Percentiles rank a stretch among this genome's conserved stretches.
These are phyloP conservation scores for Glaucidium brasilianum DNA, from an alignment of 2,113 vertebrate genomes.

Conservation along the genomic window DNA sequence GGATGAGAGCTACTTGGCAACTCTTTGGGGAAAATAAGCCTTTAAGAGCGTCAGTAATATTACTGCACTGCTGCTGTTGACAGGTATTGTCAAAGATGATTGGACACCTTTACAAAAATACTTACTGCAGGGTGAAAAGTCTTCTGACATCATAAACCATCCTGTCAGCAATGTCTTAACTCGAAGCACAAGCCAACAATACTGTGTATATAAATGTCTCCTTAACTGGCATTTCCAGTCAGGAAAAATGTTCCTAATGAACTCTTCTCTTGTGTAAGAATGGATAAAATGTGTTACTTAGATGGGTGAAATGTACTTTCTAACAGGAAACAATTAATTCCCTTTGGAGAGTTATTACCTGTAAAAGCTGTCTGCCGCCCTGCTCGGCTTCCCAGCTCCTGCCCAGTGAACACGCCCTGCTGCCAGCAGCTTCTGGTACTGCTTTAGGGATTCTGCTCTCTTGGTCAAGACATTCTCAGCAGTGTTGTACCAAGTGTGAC, in stretches of 20 bases:
- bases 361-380: neutral
- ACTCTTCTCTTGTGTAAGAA: neutral
- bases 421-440: rapidly evolving
- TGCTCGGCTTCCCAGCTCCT: neutral
- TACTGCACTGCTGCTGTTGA: neutral
- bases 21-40: neutral
- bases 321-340: neutral
- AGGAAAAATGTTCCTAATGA: neutral
- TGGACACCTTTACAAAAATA: constrained; percentile 12
- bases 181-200: neutral
- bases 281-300: neutral
- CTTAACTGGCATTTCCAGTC: neutral
- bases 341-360: neutral
- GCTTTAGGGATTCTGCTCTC: neutral
- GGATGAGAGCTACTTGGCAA: neutral
- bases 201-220: neutral
- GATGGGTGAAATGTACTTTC: neutral
- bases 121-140: neutral
- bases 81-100: neutral
- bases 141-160: neutral
- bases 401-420: rapidly evolving
- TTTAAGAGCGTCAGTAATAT: neutral
- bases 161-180: neutral
- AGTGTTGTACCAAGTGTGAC: neutral
- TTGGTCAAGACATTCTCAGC: neutral